A percentile compares a stretch with the other conserved stretches of the same genome.
These are phyloP conservation scores for Acronicta psi DNA, from an alignment of 2,888 invertebrate species.

Conservation along the genomic window DNA sequence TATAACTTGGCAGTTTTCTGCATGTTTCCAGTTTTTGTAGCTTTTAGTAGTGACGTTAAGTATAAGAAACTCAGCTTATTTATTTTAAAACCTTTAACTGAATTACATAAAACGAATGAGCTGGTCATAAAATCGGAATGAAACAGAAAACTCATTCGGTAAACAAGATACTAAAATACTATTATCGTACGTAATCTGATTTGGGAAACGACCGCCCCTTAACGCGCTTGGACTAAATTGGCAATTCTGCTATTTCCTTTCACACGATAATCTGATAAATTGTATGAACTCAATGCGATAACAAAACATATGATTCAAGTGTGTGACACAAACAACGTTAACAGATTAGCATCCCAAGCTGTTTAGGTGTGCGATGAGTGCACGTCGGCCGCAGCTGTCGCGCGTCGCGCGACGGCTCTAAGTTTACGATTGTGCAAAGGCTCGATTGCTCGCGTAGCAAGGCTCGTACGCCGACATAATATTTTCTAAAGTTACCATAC, in stretches of 20 bases:
- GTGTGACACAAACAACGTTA: conserved; percentile 20
- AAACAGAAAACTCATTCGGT: conserved; percentile 3
- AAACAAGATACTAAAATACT: conserved; percentile 17
- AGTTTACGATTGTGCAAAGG: too few relatives aligned
- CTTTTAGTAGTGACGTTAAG: background rate
- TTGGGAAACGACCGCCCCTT: conserved; percentile 7
- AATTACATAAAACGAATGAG: conserved; percentile 1
- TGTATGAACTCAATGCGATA: conserved; percentile 32
- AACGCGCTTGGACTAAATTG: conserved; percentile 24
- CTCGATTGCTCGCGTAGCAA: too few relatives aligned
- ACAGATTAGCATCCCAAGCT: conserved; percentile 37
- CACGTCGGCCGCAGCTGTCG: background rate
- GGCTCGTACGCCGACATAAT: too few relatives aligned
- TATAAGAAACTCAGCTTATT: conserved; percentile 9
- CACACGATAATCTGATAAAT: conserved; percentile 47
- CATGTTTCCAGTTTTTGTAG: conserved; percentile 23
- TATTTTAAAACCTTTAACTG: conserved; percentile 5
- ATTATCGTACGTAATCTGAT: conserved; percentile 14
- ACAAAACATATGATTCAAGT: conserved; percentile 23
- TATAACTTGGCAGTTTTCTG: conserved; percentile 31
- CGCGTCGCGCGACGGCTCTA: too few relatives aligned
- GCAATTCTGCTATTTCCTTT: conserved; percentile 43
- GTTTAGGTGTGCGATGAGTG: conserved; percentile 21
- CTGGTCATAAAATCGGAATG: background rate
- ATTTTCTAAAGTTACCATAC: too few relatives aligned